Evolutionary conservation across 1,140 invertebrate genomes (phyloP), one percentile per base, ranked within the genome.

Genomic region (Drosophila cardini): DNA sequence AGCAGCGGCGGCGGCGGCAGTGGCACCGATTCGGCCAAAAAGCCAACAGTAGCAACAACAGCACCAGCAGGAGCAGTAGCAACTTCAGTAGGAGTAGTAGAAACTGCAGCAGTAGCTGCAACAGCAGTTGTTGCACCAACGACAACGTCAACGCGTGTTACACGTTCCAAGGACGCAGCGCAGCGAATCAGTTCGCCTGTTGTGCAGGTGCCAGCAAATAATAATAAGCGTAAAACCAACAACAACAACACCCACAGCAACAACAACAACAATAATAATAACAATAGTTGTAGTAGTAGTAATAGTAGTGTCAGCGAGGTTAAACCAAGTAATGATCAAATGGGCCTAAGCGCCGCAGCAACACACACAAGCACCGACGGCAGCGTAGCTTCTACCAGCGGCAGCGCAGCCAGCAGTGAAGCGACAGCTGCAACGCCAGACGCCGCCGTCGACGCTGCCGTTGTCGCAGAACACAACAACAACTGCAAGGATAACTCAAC

Each of bases 281-380:
- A 4, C 58, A 40, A 18, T 30, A 36, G 9, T 9, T 7, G 38
- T 16, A 32, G 45, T 21, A 11, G 16, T 18, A 11, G 45, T 15
- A 48, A 15, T 15, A 61, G 30, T 58, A 63, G 46, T 26, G 32
- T 5, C 36, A 58, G 2, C 48, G 53, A 38, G 32, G 30, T 48
- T 4, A 71, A 50, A 30, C 21, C 52, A n/a, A 48, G 40, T 65
- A 73, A 79, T 73, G 74, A 85, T 58, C 78, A 76, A 90, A 91
- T 91, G 90, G 90, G 90, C 26, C 69, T 91, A 38, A 91, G 85
- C 42, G 58, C 87, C 21, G 83, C 84, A 55, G 42, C 83, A 18
- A 83, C 72, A 38, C 79, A 86, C 32, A 68, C 75, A 56, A 79
- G 63, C 72, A 72, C 13, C 56, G 63, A 52, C 60, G 50, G n/a